Conservation (phyloP, 2,888 invertebrate species). For the Siphlonurus alternatus region DNA sequence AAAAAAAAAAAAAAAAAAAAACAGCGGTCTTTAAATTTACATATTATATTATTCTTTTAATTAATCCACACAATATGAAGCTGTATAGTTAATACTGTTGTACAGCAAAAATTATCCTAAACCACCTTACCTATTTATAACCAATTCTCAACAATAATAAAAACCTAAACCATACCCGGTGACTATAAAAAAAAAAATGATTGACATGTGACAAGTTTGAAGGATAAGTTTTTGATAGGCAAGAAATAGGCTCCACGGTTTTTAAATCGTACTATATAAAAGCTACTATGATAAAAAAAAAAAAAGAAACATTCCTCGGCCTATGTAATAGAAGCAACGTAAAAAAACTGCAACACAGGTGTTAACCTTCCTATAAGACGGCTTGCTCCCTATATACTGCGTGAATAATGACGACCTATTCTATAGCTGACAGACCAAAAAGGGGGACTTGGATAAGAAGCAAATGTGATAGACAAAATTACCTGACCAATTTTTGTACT, state of each 20-base stretch:
- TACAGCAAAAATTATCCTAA: neutral
- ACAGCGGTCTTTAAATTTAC: too few species aligned
- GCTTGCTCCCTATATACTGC: neutral
- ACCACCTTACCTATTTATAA: neutral
- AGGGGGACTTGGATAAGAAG: neutral
- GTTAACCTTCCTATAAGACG: neutral
- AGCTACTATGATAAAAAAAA: too few species aligned
- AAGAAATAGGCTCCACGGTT: too few species aligned
- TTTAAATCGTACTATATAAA: too few species aligned
- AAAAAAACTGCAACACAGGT: neutral
- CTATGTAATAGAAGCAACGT: neutral
- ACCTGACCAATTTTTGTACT: too few species aligned
- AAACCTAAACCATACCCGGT: too few species aligned
- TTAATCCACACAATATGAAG: neutral
- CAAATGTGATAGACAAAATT: neutral
- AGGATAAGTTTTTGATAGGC: too few species aligned
- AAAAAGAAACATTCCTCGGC: neutral
- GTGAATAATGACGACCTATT: neutral
- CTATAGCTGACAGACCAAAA: neutral
- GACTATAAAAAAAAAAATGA: too few species aligned
- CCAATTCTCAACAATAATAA: neutral
- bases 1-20: too few species aligned
- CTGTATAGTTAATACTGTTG: neutral
- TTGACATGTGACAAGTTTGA: neutral
- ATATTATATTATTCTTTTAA: too few species aligned